Conservation (phyloP, 2,888 invertebrate genomes). For the Empis livida region DNA sequence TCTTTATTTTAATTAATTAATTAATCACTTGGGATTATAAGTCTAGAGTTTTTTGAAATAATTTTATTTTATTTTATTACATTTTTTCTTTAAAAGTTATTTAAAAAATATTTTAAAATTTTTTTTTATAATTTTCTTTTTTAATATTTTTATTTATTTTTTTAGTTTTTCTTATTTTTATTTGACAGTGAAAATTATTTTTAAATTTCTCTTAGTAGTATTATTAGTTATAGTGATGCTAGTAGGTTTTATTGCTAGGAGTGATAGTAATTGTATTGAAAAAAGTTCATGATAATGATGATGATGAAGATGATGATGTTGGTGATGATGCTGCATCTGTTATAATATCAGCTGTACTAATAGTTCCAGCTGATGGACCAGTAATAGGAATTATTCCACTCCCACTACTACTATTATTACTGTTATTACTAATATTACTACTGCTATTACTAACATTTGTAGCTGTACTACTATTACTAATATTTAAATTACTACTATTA, state of each 20-base stretch:
- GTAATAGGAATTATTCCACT: conserved; percentile 7
- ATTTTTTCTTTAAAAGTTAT: conserved; percentile 7
- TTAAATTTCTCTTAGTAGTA: conserved; percentile 8
- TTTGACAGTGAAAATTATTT: conserved; percentile 3
- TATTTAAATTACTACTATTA: conserved; percentile 5
- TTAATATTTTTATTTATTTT: conserved; percentile 3
- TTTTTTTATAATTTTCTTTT: conserved; percentile 9
- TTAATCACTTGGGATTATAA: conserved; percentile 6
- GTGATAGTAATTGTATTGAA: conserved; percentile 12
- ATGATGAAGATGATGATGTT: conserved; percentile 16
- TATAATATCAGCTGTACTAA: conserved; percentile 13
- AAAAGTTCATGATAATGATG: conserved; percentile 18
- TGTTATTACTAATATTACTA: conserved; percentile 2
- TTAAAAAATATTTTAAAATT: conserved; percentile 10
- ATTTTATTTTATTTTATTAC: conserved; percentile 5
- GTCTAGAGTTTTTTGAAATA: conserved; percentile 2
- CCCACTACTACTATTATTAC: background rate
- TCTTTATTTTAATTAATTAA: conserved; percentile 8
- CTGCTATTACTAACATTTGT: background rate
- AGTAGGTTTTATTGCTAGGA: background rate
- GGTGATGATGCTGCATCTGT: conserved; percentile 16
- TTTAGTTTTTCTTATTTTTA: conserved; percentile 3
- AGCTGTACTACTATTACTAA: conserved; percentile 1
- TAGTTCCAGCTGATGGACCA: conserved; percentile 8
- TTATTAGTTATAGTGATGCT: background rate